Base-by-base conservation (phyloP, 2,797 vertebrate genomes). In the Pseudochirops cupreus region DNA sequence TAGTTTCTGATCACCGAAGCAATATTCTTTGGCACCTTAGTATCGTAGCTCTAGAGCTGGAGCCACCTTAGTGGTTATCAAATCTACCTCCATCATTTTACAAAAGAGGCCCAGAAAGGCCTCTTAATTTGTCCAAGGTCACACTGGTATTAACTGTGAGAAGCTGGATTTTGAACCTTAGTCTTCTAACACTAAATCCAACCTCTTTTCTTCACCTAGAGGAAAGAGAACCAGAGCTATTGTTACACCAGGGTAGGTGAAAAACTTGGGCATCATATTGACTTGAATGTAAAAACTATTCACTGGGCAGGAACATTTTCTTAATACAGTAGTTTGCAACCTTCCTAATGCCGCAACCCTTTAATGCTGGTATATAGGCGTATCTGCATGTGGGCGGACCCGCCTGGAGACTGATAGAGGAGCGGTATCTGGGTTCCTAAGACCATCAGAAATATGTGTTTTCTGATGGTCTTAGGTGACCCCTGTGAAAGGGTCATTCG, bases 161-260 rank as follows among this genome's bases (percentile, higher is more conserved):
- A 53, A 50, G 13, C 52, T 0, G 5, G 29, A 31, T 54, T 54
- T 91, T 53, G 29, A 55, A 53, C 10, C 39, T 82, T 13, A 21
- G 74, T 10, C 18, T 24, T n/a, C 62, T 82, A 21, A 82, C 18
- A 26, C 18, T 74, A 46, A 67, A 82, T 46, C 7, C 39, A 82
- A 82, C 11, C 46, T 0, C 39, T 82, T 87, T 87, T 87, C 74
- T 46, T 87, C 67, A 87, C 18, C 24, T 87, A 87, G 33, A 6
- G 7, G 14, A 52, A 46, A 7, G 56, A 31, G 46, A 4, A 4
- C 11, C 1, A 91, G 92, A 87, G 31, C 91, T 89, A 1, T 13
- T 87, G 16, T 58, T 94, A 92, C 13, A 29, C 9, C 33, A 0
- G 0, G 55, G 57, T 16, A 11, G 46, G 82, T 93, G 29, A 54